A percentile compares a stretch with the other conserved stretches of the same genome.
These are phyloP conservation scores for Leptodactylus fuscus DNA, from an alignment of 2,113 vertebrate species.

Conservation along the genomic window DNA sequence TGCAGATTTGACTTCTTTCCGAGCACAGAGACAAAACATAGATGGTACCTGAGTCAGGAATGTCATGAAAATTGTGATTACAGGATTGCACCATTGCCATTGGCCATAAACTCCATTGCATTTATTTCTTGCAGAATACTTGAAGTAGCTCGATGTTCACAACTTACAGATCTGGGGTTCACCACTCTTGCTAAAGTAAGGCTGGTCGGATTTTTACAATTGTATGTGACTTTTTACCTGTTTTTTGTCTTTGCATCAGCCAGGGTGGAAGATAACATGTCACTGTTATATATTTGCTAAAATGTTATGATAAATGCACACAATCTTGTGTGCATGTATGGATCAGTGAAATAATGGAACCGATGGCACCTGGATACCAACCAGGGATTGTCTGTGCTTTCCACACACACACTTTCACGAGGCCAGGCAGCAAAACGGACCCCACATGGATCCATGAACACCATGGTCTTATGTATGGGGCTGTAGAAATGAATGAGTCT, in stretches of 20 bases:
- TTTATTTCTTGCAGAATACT: constrained; percentile 82
- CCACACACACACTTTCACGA: too few relatives aligned
- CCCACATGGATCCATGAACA: too few relatives aligned
- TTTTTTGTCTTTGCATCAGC: background rate
- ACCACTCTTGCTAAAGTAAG: constrained; percentile 95
- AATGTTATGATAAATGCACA: too few relatives aligned
- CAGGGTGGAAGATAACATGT: background rate
- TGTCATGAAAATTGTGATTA: background rate
- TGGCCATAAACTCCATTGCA: background rate
- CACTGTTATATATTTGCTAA: background rate
- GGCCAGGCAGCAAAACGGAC: too few relatives aligned
- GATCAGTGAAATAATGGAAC: too few relatives aligned
- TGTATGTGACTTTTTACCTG: background rate
- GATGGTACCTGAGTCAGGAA: background rate
- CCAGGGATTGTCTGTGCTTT: too few relatives aligned
- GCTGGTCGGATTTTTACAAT: constrained; percentile 11
- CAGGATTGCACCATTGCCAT: background rate
- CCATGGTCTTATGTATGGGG: too few relatives aligned
- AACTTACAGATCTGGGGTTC: constrained; percentile 96
- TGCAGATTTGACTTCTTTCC: background rate
- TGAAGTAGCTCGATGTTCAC: constrained; percentile 96
- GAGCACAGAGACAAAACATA: background rate
- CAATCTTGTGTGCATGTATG: too few relatives aligned
- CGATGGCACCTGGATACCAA: too few relatives aligned
- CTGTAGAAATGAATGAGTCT: too few relatives aligned